These are phyloP conservation scores for Melanotaenia parkinsoni DNA, from an alignment of 2,797 vertebrate genomes.

Conservation along the genomic window DNA sequence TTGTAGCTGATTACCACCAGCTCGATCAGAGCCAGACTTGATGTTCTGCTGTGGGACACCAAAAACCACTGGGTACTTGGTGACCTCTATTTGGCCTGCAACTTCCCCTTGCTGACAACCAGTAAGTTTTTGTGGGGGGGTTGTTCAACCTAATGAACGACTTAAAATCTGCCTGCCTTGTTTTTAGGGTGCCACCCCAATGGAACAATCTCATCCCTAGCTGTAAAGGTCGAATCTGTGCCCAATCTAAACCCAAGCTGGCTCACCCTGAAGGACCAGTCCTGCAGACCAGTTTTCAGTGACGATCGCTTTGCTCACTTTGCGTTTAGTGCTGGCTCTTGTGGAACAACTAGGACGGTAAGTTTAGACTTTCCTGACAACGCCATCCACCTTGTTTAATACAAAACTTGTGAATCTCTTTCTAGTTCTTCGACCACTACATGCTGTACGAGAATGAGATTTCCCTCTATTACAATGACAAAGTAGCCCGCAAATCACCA, in stretches of 20 bases:
- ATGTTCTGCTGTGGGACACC: conserved; percentile 65
- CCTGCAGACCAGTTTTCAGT: conserved; percentile 78
- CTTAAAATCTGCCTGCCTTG: background rate
- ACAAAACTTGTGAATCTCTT: rapidly evolving
- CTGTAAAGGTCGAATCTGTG: conserved; percentile 79
- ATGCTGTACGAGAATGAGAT: conserved; percentile 85
- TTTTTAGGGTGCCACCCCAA: conserved; percentile 84
- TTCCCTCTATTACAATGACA: conserved; percentile 22
- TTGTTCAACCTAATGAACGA: no score
- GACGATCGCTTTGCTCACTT: conserved; percentile 77
- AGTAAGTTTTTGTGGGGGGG: conserved; percentile 59
- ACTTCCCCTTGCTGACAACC: conserved; percentile 74
- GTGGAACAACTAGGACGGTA: conserved; percentile 81
- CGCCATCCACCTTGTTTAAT: rapidly evolving
- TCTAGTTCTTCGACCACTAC: conserved; percentile 76
- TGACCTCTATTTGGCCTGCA: conserved; percentile 79
- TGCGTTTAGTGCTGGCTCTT: conserved; percentile 72
- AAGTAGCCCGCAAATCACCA: conserved; percentile 5
- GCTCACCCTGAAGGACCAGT: conserved; percentile 81
- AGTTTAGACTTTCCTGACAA: background rate
- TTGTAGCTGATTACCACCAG: conserved; percentile 55
- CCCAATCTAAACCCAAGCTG: conserved; percentile 68
- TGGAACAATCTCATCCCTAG: conserved; percentile 82
- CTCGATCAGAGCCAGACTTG: conserved; percentile 72
- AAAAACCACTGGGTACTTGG: conserved; percentile 68